Percentiles rank a stretch among this genome's conserved stretches.
phyloP scores from a whole-genome alignment of 1,140 invertebrate genomes.

The Solenopsis fugax region DNA sequence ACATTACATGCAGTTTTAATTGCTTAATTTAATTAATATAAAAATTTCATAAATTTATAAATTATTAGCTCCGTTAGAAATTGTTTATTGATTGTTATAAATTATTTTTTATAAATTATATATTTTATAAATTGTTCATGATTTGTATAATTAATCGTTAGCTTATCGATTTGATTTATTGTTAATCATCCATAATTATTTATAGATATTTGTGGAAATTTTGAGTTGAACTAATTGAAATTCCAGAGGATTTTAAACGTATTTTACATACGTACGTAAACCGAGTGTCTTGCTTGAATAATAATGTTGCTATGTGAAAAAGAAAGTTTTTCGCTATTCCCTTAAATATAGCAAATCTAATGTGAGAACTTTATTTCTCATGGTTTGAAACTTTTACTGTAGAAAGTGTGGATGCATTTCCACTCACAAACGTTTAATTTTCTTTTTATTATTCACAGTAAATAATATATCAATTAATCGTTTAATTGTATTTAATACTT shows the following conservation, averaged over 20 bases:
- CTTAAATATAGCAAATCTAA: constrained; percentile 46
- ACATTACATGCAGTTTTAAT: neutral
- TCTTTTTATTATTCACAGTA: neutral
- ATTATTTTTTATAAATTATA: too few relatives aligned
- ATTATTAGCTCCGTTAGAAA: too few relatives aligned
- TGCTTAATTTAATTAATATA: constrained; percentile 1
- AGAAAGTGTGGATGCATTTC: constrained; percentile 23
- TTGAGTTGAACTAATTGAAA: constrained; percentile 45
- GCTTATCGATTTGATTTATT: neutral
- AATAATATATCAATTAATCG: neutral
- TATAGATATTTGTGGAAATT: neutral
- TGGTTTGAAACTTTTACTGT: constrained; percentile 5
- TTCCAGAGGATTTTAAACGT: constrained; percentile 45
- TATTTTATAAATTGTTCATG: neutral
- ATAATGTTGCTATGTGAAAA: constrained; percentile 60
- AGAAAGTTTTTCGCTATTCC: constrained; percentile 66
- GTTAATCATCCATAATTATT: neutral
- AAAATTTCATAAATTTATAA: neutral
- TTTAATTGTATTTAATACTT: neutral
- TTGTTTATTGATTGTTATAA: too few relatives aligned
- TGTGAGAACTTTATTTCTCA: constrained; percentile 51
- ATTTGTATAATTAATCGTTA: neutral
- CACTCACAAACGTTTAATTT: constrained; percentile 15
- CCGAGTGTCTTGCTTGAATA: constrained; percentile 63
- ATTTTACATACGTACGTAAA: constrained; percentile 68